Percentiles rank a stretch among this genome's conserved stretches.
Conservation (phyloP, 2,797 vertebrate species). For the Furcifer pardalis region DNA sequence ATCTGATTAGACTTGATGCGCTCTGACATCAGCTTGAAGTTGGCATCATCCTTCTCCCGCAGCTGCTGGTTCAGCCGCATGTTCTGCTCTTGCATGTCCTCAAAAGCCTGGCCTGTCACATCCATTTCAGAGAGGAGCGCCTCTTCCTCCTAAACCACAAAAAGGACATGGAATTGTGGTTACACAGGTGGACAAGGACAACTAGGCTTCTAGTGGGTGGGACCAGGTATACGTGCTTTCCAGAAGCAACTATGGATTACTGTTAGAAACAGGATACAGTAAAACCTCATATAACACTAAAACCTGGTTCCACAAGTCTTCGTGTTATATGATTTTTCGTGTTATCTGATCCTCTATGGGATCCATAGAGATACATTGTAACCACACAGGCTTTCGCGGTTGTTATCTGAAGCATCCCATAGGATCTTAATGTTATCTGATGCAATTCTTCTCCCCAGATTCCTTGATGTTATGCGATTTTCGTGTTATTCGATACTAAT, state of each 20-base stretch:
- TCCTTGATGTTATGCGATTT: too few species aligned
- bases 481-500: too few species aligned
- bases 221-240: background rate
- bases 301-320: too few species aligned
- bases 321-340: too few species aligned
- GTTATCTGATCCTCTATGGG: too few species aligned
- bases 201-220: background rate
- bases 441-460: too few species aligned
- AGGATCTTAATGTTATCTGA: too few species aligned
- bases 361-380: too few species aligned
- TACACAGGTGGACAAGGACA: background rate
- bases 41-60: slow-evolving; percentile 93
- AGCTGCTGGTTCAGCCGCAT: slow-evolving; percentile 91
- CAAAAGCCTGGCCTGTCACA: slow-evolving; percentile 91
- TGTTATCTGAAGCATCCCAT: too few species aligned
- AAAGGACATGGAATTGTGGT: background rate
- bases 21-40: slow-evolving; percentile 95
- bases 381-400: too few species aligned
- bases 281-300: too few species aligned
- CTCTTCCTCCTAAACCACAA: slow-evolving; percentile 84
- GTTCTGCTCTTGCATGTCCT: slow-evolving; percentile 97
- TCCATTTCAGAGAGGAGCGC: slow-evolving; percentile 93
- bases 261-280: too few species aligned
- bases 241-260: background rate
- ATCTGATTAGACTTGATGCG: slow-evolving; percentile 96